A percentile compares a stretch with the other conserved stretches of the same genome.
Evolutionary conservation across 2,113 vertebrate species (phyloP).

Genomic region (Osmerus mordax): DNA sequence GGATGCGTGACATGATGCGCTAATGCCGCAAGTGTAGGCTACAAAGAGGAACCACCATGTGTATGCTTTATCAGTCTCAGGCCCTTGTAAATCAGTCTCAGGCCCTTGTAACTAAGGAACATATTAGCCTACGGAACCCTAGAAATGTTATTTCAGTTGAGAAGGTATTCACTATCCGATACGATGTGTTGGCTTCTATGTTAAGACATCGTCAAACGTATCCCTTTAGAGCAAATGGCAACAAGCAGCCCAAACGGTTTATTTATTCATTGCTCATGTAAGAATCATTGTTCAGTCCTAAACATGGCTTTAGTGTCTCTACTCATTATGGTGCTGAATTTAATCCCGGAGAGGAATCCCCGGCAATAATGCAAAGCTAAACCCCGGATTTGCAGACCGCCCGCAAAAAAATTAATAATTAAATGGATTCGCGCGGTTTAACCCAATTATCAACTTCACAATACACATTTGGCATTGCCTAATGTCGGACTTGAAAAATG

Average conservation of each 20-base stretch:
- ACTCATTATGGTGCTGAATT: conserved; percentile 41
- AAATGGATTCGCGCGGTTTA: conserved; percentile 33
- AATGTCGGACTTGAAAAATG: conserved; percentile 4
- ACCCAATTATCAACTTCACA: conserved; percentile 41
- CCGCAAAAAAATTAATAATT: conserved; percentile 32
- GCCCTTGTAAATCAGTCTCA: too few species aligned
- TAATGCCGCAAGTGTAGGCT: too few species aligned
- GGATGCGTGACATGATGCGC: too few species aligned
- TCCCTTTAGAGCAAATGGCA: conserved; percentile 1
- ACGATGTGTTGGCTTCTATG: too few species aligned
- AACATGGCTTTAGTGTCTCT: conserved; percentile 37
- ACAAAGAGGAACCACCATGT: too few species aligned
- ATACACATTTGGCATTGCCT: not conserved
- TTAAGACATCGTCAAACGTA: too few species aligned
- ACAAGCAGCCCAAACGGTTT: conserved; percentile 20
- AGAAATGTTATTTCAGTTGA: too few species aligned
- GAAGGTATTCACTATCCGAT: too few species aligned
- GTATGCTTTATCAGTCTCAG: too few species aligned
- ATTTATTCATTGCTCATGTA: conserved; percentile 33
- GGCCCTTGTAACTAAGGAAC: too few species aligned
- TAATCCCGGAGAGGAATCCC: conserved; percentile 40
- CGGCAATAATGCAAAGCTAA: conserved; percentile 36
- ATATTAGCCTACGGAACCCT: conserved; percentile 22
- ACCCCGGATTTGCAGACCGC: conserved; percentile 38
- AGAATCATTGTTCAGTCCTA: not conserved